A percentile compares a stretch with the other conserved stretches of the same genome.
phyloP scores from a whole-genome alignment of 2,113 vertebrate genomes.

The Nycticorax nycticorax region DNA sequence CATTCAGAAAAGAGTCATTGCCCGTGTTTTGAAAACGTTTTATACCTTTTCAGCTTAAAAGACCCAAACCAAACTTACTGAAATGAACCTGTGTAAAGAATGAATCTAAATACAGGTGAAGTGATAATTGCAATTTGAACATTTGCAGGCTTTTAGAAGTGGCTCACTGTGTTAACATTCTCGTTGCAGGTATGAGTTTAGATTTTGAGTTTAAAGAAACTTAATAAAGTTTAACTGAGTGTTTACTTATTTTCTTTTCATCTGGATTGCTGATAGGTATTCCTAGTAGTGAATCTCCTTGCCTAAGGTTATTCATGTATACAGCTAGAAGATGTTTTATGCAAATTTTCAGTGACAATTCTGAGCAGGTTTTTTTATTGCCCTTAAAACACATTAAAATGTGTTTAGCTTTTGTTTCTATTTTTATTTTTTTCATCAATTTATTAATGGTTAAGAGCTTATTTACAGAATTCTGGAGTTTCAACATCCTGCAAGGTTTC shows the following conservation, averaged over 20 bases:
- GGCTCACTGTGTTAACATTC: conserved; percentile 64
- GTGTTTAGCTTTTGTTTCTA: neutral
- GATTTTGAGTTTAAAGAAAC: conserved; percentile 83
- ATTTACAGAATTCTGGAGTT: neutral
- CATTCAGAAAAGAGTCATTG: neutral
- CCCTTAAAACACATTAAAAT: neutral
- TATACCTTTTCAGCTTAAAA: neutral
- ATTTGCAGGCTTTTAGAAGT: conserved; percentile 19
- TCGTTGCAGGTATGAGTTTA: conserved; percentile 67
- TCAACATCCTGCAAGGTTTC: neutral
- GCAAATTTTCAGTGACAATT: conserved; percentile 69
- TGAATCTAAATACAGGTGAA: neutral
- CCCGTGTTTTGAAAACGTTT: neutral
- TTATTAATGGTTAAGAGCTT: neutral
- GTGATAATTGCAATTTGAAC: neutral
- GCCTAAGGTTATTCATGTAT: conserved; percentile 52
- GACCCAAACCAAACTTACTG: neutral
- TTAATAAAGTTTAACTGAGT: conserved; percentile 78
- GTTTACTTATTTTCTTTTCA: conserved; percentile 74
- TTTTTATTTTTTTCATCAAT: neutral
- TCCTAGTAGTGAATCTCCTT: conserved; percentile 79
- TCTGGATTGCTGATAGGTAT: conserved; percentile 77
- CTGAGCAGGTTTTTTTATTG: conserved; percentile 23
- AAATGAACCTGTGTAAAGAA: neutral
- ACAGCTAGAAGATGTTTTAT: conserved; percentile 60